Evolutionary conservation across 2,888 invertebrate species (phyloP), one percentile per base, ranked within the genome.

Genomic region (Drosophila gaucha): DNA sequence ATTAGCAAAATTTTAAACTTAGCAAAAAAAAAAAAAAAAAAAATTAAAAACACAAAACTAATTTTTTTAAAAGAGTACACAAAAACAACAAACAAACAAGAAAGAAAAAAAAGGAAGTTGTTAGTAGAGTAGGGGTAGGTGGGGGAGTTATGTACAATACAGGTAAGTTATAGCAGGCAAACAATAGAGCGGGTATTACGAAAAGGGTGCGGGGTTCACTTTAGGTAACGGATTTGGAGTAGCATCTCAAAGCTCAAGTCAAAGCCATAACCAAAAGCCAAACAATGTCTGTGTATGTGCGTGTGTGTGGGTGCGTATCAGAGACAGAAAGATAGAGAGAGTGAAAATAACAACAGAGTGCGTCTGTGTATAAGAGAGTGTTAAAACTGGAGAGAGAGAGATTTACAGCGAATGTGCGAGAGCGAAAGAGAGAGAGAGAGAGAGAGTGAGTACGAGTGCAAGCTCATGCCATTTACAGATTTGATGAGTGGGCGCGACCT

Each of bases 191-290:
- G 6, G 33, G n/a, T n/a, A 22, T 54, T 50, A 31, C 38, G 20
- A 20, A 30, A 1, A 35, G 20, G 18, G 14, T 26, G 20, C 6
- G 20, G 8, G 22, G n/a, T 20, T 18, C 9, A 18, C 26, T 50
- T 38, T 3, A 3, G 50, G 26, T 38, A 38, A 16, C 30, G 16
- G 24, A 26, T 35, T 46, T 16, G 12, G 41, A 33, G 9, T 43
- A 31, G 51, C 67, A 63, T 65, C 67, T 71, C 26, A 74, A 69
- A 72, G 75, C 63, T 63, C 38, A 58, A 74, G 50, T 69, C 58
- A 56, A 73, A 64, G 70, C 65, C 71, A 64, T 52, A 59, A 64
- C 55, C 57, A 55, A 41, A 63, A 76, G 68, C 67, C 60, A 54
- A 56, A 51, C 33, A 33, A 12, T 52, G 33, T 38, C 24, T 38